These are phyloP conservation scores for Plecotus auritus DNA, from an alignment of 2,113 vertebrate species.

Conservation along the genomic window DNA sequence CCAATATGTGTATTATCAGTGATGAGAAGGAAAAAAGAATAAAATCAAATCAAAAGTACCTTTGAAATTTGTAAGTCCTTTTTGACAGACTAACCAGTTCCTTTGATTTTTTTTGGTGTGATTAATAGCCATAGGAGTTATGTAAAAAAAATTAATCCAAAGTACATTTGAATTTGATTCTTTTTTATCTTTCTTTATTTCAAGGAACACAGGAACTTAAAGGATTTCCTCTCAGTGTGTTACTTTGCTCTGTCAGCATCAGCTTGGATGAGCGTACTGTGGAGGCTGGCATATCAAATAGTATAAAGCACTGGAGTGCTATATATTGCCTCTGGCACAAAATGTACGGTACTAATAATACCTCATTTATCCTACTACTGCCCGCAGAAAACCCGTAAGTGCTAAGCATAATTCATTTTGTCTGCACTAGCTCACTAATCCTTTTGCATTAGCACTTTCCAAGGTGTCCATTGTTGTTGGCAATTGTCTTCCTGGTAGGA, in stretches of 20 bases:
- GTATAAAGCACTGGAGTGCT: background rate
- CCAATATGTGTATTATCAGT: background rate
- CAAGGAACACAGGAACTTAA: constrained; percentile 11
- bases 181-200: constrained; percentile 42
- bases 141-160: background rate
- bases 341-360: constrained; percentile 37
- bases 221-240: constrained; percentile 39
- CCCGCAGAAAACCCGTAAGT: constrained; percentile 26
- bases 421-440: constrained; percentile 46
- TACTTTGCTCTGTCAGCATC: constrained; percentile 46
- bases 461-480: background rate
- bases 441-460: constrained; percentile 41
- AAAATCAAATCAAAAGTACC: constrained; percentile 33
- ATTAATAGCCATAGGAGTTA: constrained; percentile 22
- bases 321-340: constrained; percentile 43
- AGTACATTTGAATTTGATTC: constrained; percentile 58
- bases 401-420: constrained; percentile 59
- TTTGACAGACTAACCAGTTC: constrained; percentile 17
- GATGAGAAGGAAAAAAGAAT: background rate
- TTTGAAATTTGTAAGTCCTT: constrained; percentile 28
- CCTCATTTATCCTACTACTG: constrained; percentile 44
- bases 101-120: constrained; percentile 42
- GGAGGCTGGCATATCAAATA: background rate
- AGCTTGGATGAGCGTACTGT: background rate
- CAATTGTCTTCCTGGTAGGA: constrained; percentile 44